Base-by-base conservation (phyloP, 1,140 invertebrate genomes). In the Pectinophora gossypiella region DNA sequence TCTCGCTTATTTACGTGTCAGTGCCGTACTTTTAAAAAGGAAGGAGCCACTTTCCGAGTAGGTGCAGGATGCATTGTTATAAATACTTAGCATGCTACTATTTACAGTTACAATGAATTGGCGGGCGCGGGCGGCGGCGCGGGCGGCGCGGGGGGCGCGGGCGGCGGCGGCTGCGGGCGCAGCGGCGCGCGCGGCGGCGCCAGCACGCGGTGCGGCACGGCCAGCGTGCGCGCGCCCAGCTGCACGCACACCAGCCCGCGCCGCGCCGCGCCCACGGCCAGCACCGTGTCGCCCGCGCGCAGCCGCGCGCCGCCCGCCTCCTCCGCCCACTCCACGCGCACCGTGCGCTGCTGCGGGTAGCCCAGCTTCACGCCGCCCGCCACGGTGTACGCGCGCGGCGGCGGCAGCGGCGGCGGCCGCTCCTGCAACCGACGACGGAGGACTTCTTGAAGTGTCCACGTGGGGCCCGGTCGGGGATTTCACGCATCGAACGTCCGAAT, bases 321-420 rank as follows among this genome's bases (percentile, higher is more conserved):
- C 85, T 91, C 91, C 3, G 94, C 94, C 88, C 94, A 98, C 57
- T 95, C 93, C 90, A 94, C 93, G 84, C 96, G 96, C 95, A 98
- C 96, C 19, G 95, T 89, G 72, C 97, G 91, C 48, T 93, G 95
- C 88, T 98, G 97, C 22, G 97, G 97, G 88, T 97, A 98, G 56
- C 95, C 93, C 51, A 98, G 83, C 88, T 97, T 97, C n/a, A 95
- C 95, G 83, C 97, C 97, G 52, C 95, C 95, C 20, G 94, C 90
- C 32, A 98, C 95, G 19, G 95, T 97, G 85, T 98, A 98, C 0
- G 95, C 91, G 59, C 96, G 90, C 66, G 95, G 95, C 3, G 95
- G 95, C 3, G 96, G 97, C 32, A 98, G 92, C 13, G 96, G 96
- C 6, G 96, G 96, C 10, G 96, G 96, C 56, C 95, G 90, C 86